Percentiles rank a stretch among this genome's conserved stretches.
phyloP scores from a whole-genome alignment of 2,113 vertebrate species.

The Callipepla californica region DNA sequence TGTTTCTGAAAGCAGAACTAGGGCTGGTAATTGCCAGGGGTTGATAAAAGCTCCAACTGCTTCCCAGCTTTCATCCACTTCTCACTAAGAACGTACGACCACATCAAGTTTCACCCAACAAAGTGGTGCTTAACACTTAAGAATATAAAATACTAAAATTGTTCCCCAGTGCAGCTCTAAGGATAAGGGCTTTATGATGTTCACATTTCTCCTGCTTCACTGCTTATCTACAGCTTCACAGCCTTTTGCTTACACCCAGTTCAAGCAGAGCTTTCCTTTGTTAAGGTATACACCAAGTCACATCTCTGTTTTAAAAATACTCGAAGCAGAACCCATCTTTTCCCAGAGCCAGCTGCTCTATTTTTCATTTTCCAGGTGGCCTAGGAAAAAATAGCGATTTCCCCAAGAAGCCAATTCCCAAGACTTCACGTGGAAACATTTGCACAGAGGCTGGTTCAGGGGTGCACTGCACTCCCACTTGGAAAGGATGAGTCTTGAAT shows the following conservation, averaged over 20 bases:
- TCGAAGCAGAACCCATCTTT: neutral
- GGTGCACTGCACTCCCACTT: neutral
- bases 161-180: neutral
- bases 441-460: neutral
- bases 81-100: neutral
- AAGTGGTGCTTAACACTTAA: neutral
- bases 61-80: neutral
- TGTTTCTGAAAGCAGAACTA: neutral
- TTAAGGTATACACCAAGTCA: neutral
- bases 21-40: neutral
- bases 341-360: neutral
- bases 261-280: neutral
- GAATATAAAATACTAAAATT: neutral
- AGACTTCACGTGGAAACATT: neutral
- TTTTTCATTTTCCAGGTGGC: neutral
- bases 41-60: neutral
- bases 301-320: neutral
- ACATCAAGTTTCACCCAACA: neutral
- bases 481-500: conserved; percentile 3
- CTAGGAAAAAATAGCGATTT: neutral
- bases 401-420: neutral
- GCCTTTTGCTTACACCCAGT: neutral
- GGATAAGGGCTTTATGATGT: neutral
- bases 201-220: neutral
- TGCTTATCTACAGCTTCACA: neutral